Base-by-base conservation (phyloP, 2,797 vertebrate genomes). In the Parambassis ranga region DNA sequence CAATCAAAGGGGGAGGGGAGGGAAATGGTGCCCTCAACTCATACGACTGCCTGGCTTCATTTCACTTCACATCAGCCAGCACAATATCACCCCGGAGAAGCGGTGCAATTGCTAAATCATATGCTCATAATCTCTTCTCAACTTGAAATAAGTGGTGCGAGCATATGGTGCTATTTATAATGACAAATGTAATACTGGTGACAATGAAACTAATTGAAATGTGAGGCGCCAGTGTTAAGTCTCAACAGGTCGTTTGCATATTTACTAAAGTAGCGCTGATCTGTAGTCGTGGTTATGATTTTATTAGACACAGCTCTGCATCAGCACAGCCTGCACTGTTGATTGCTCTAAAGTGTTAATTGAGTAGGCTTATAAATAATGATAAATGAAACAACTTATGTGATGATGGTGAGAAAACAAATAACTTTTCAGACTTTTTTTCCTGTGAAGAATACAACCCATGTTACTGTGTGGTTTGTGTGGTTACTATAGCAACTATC, bases 191-290 rank as follows among this genome's bases (percentile, higher is more conserved):
- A 65, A 79, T 47, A 57, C 18, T 60, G 35, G 2, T 37, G 56
- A 82, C 65, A 75, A 80, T 75, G 30, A 66, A 71, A 67, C 52
- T 75, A 85, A 85, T 77, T 82, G 67, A 80, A 85, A 74, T 72
- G 61, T 71, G 61, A 19, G 0, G 18, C 1, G 10, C n/a, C n/a
- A 65, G n/a, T 19, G 56, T 30, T 32, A 61, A 73, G 68, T 75
- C 66, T 58, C 19, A 61, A 27, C 56, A 53, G 20, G 26, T 73
- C 20, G 64, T 80, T 80, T 76, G 23, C 66, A 71, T 69, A 55
- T 78, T 72, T 63, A 24, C 55, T 28, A 60, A 83, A 71, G 58
- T 52, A 23, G 24, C 11, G 27, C 56, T 57, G 64, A 65, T 70
- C 2, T 32, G 44, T 27, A 27, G 44, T 31, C 53, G 49, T n/a